phyloP scores from a whole-genome alignment of 2,888 invertebrate species.

The Congeria kusceri region DNA sequence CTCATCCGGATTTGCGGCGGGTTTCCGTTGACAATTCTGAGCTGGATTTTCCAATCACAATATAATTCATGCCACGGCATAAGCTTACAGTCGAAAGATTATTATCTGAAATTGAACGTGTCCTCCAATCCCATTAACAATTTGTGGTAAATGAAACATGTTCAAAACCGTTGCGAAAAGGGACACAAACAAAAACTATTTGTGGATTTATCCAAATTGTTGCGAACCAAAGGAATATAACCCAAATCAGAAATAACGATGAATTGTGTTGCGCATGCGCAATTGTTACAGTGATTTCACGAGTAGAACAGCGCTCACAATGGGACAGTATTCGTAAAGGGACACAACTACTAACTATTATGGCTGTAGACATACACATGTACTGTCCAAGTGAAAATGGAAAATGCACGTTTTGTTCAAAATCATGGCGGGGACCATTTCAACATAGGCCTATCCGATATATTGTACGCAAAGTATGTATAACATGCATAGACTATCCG shows the following conservation, averaged over 20 bases:
- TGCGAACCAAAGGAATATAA: conserved; percentile 29
- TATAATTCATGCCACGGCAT: conserved; percentile 45
- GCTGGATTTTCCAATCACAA: conserved; percentile 49
- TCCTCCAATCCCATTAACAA: conserved; percentile 49
- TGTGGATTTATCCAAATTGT: conserved; percentile 31
- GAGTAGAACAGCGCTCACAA: conserved; percentile 29
- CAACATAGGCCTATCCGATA: conserved; percentile 53
- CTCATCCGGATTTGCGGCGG: conserved; percentile 44
- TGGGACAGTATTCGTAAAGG: conserved; percentile 39
- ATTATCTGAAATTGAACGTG: conserved; percentile 54
- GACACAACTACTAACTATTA: too few relatives aligned
- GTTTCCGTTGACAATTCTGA: conserved; percentile 48
- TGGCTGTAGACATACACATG: too few relatives aligned
- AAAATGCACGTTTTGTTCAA: conserved; percentile 38
- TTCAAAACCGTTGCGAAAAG: conserved; percentile 26
- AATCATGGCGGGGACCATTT: conserved; percentile 45
- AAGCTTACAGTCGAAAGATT: conserved; percentile 44
- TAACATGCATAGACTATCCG: background rate
- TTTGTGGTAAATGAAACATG: conserved; percentile 49
- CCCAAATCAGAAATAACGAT: conserved; percentile 40
- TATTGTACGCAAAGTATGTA: conserved; percentile 41
- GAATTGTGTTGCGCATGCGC: conserved; percentile 48
- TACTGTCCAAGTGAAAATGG: too few relatives aligned
- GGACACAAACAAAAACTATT: conserved; percentile 17
- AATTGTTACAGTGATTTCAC: conserved; percentile 37